Evolutionary conservation across 1,140 invertebrate species (phyloP).

Genomic region (Drosophila sproati): DNA sequence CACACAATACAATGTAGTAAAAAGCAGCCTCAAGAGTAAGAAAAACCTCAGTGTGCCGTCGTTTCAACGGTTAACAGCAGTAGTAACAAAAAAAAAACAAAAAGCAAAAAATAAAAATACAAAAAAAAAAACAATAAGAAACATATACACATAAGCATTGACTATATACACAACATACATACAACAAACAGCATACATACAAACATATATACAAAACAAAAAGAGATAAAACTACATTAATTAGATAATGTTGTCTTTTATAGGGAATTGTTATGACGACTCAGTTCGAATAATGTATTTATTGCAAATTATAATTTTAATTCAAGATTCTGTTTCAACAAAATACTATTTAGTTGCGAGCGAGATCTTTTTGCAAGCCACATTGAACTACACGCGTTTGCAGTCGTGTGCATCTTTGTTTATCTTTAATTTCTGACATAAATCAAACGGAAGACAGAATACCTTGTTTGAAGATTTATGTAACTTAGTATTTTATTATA

Average conservation of each 20-base stretch:
- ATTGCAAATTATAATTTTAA: slow-evolving; percentile 61
- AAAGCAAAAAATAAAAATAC: slow-evolving; percentile 12
- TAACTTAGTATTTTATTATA: slow-evolving; percentile 84
- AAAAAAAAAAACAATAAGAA: slow-evolving; percentile 41
- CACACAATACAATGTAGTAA: slow-evolving; percentile 69
- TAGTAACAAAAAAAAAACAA: slow-evolving; percentile 40
- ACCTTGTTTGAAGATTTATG: slow-evolving; percentile 78
- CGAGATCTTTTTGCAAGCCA: slow-evolving; percentile 64
- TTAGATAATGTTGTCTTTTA: slow-evolving; percentile 84
- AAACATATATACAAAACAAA: slow-evolving; percentile 57
- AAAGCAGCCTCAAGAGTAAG: slow-evolving; percentile 63
- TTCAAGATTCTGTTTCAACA: slow-evolving; percentile 54
- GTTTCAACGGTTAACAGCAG: slow-evolving; percentile 68
- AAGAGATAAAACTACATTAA: slow-evolving; percentile 48
- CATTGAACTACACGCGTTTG: slow-evolving; percentile 14
- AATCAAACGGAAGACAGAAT: slow-evolving; percentile 59
- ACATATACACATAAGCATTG: slow-evolving; percentile 47
- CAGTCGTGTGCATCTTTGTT: slow-evolving; percentile 59
- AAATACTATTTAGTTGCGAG: slow-evolving; percentile 59
- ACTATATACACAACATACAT: slow-evolving; percentile 68
- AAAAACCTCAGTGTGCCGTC: slow-evolving; percentile 75
- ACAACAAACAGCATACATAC: slow-evolving; percentile 38
- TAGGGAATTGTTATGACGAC: slow-evolving; percentile 78
- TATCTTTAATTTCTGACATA: slow-evolving; percentile 63
- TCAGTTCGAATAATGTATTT: slow-evolving; percentile 69